phyloP scores from a whole-genome alignment of 2,113 vertebrate genomes.

The Tachysurus vachellii region DNA sequence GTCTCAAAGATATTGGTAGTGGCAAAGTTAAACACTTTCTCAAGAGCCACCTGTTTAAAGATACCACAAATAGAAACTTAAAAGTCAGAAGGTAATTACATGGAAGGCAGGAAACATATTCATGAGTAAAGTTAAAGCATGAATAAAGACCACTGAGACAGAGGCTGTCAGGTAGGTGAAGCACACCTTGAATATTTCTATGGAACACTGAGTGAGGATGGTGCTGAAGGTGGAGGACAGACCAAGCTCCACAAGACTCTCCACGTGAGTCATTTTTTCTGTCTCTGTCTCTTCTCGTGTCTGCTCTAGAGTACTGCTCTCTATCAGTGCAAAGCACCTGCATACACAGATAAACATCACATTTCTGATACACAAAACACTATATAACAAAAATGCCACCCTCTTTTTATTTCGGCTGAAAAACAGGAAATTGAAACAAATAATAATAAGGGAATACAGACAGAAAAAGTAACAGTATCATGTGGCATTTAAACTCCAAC shows the following conservation, averaged over 20 bases:
- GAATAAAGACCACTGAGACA: not conserved
- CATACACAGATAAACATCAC: slow-evolving; percentile 6
- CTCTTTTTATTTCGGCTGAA: not conserved
- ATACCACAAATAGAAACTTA: not conserved
- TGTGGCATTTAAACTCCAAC: not conserved
- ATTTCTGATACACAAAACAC: not conserved
- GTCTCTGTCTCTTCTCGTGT: slow-evolving; percentile 97
- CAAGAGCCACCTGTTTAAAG: slow-evolving; percentile 84
- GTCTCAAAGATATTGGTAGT: slow-evolving; percentile 98
- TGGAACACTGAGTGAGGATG: slow-evolving; percentile 95
- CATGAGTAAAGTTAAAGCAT: not conserved
- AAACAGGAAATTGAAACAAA: not conserved
- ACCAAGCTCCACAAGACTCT: slow-evolving; percentile 94
- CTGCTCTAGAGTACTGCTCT: slow-evolving; percentile 96
- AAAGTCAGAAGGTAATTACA: not conserved
- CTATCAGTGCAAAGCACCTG: slow-evolving; percentile 98
- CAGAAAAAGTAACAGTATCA: not conserved
- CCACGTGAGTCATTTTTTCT: slow-evolving; percentile 98
- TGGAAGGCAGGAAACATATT: not conserved
- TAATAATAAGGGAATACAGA: too few relatives aligned
- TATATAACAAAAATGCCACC: not conserved
- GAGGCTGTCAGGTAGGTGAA: not conserved
- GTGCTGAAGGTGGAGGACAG: slow-evolving; percentile 98
- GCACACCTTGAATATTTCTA: slow-evolving; percentile 93
- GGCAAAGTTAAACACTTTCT: slow-evolving; percentile 97